Percentiles rank a stretch among this genome's conserved stretches.
Evolutionary conservation across 2,888 invertebrate species (phyloP).

Genomic region (Polydesmus complanatus): DNA sequence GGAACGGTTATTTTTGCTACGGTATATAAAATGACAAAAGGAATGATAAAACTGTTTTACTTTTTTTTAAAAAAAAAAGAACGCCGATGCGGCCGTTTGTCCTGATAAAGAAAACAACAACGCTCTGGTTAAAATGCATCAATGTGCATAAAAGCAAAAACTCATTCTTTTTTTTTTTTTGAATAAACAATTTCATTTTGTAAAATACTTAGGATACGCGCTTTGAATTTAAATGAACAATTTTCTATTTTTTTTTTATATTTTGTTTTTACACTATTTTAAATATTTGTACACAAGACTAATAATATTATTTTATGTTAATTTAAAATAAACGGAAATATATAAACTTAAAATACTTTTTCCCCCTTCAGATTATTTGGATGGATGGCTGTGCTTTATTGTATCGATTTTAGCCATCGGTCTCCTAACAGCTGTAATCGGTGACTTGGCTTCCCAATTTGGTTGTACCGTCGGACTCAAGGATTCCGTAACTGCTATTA

Average conservation of each 20-base stretch:
- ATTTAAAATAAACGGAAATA: background rate
- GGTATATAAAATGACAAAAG: too few species aligned
- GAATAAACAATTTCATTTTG: too few species aligned
- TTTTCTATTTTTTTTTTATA: background rate
- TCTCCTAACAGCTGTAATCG: slow-evolving; percentile 86
- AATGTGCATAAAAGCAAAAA: too few species aligned
- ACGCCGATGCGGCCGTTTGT: too few species aligned
- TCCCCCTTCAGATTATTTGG: slow-evolving; percentile 74
- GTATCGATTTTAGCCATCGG: slow-evolving; percentile 88
- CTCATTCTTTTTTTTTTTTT: too few species aligned
- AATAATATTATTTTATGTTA: background rate
- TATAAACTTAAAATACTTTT: slow-evolving; percentile 19
- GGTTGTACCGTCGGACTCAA: slow-evolving; percentile 93
- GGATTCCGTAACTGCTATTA: slow-evolving; percentile 93
- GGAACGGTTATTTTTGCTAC: too few species aligned
- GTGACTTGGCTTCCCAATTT: slow-evolving; percentile 92
- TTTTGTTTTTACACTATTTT: slow-evolving; percentile 1
- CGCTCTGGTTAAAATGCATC: too few species aligned
- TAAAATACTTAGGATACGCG: too few species aligned
- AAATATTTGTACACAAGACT: background rate
- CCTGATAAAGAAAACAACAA: too few species aligned
- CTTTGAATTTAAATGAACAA: too few species aligned
- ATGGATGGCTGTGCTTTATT: slow-evolving; percentile 89
- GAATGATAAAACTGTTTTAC: too few species aligned
- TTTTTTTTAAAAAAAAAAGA: too few species aligned